phyloP scores from a whole-genome alignment of 1,140 invertebrate genomes.

The Magallana ariakensis region DNA sequence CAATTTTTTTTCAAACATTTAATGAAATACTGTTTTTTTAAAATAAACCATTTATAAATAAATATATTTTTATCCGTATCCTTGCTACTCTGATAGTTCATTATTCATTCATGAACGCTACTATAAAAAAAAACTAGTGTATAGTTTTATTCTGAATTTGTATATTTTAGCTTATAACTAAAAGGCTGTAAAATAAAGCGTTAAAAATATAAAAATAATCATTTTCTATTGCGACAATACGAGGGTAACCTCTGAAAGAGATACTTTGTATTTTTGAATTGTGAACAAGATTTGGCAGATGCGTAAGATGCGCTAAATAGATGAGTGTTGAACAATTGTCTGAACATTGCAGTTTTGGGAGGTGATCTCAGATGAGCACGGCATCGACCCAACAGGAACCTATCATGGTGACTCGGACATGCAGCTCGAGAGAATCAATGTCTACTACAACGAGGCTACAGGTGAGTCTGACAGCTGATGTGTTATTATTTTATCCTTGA shows the following conservation, averaged over 20 bases:
- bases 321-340: conserved; percentile 5
- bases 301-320: neutral
- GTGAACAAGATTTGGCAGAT: neutral
- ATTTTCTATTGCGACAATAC: too few species aligned
- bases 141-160: too few species aligned
- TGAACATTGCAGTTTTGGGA: conserved; percentile 93
- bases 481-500: neutral
- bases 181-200: too few species aligned
- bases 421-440: conserved; percentile 94
- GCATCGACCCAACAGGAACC: conserved; percentile 81
- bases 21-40: too few species aligned
- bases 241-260: neutral
- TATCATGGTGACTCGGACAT: conserved; percentile 81
- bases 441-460: conserved; percentile 94
- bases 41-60: too few species aligned
- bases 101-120: too few species aligned
- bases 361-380: conserved; percentile 88
- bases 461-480: conserved; percentile 76
- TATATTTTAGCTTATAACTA: too few species aligned
- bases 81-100: too few species aligned
- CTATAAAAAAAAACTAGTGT: too few species aligned
- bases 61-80: too few species aligned
- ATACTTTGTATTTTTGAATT: neutral
- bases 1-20: too few species aligned
- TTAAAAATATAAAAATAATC: too few species aligned